A percentile compares a stretch with the other conserved stretches of the same genome.
These are phyloP conservation scores for Allophyes oxyacanthae DNA, from an alignment of 2,888 invertebrate species.

Conservation along the genomic window DNA sequence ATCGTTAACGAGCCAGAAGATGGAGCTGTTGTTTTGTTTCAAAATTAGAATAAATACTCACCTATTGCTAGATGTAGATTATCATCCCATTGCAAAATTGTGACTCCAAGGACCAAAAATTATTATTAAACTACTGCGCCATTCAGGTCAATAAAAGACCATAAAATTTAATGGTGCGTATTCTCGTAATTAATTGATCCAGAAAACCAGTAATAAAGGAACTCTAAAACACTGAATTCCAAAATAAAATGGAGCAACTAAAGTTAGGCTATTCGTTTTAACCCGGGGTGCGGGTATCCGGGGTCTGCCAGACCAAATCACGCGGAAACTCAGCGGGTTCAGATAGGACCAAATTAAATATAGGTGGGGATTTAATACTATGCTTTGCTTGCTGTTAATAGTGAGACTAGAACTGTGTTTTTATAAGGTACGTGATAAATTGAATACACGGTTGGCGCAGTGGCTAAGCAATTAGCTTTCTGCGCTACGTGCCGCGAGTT, in stretches of 20 bases:
- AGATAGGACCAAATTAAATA: constrained; percentile 53
- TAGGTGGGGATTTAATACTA: constrained; percentile 41
- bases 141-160: constrained; percentile 24
- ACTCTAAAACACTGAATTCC: constrained; percentile 37
- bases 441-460: no score
- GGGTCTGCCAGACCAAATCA: constrained; percentile 49
- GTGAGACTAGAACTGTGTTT: no score
- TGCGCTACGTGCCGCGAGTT: no score
- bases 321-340: constrained; percentile 44
- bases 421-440: no score
- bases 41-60: no score
- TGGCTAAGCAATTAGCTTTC: no score
- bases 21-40: no score
- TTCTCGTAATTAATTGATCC: constrained; percentile 47
- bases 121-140: not conserved
- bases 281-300: constrained; percentile 50
- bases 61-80: no score
- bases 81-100: not conserved
- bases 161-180: constrained; percentile 50
- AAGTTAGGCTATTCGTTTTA: constrained; percentile 51
- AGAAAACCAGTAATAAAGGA: constrained; percentile 30
- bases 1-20: no score
- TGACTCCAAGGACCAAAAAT: constrained; percentile 1
- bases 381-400: not conserved
- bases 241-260: constrained; percentile 47